These are phyloP conservation scores for Ptiloglossa arizonensis DNA, from an alignment of 1,140 invertebrate species.

Conservation along the genomic window DNA sequence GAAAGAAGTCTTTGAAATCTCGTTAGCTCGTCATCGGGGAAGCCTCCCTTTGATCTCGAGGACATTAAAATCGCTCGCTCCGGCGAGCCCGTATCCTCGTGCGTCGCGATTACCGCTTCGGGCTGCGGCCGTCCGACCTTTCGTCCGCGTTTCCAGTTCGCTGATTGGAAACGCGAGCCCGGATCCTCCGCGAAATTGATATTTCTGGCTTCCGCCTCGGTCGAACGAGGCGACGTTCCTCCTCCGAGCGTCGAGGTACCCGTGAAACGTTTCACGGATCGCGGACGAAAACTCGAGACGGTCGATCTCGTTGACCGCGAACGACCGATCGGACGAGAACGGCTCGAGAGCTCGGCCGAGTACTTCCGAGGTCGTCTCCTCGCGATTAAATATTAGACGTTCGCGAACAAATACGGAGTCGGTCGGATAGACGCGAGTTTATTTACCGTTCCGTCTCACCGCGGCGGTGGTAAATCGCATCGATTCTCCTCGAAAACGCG, in stretches of 20 bases:
- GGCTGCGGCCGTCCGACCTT: slow-evolving; percentile 3
- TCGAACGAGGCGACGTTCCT: neutral
- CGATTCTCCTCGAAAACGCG: too few relatives aligned
- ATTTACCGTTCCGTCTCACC: too few relatives aligned
- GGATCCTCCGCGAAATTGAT: neutral
- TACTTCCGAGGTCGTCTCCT: too few relatives aligned
- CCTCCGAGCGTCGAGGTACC: neutral
- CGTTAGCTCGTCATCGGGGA: slow-evolving; percentile 36
- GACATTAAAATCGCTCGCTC: slow-evolving; percentile 45
- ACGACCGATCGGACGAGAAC: too few relatives aligned
- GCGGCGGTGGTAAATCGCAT: too few relatives aligned
- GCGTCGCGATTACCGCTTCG: neutral
- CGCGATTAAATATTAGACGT: neutral
- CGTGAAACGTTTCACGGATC: too few relatives aligned
- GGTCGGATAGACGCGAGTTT: too few relatives aligned
- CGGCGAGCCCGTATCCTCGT: slow-evolving; percentile 11
- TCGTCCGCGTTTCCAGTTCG: slow-evolving; percentile 18
- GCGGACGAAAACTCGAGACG: too few relatives aligned
- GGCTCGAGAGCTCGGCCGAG: too few relatives aligned
- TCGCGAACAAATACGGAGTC: neutral
- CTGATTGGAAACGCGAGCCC: slow-evolving; percentile 8
- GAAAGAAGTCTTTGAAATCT: slow-evolving; percentile 24
- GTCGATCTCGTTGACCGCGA: too few relatives aligned
- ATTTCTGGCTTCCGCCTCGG: neutral
- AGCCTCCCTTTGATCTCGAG: slow-evolving; percentile 28